Percentiles rank a stretch among this genome's conserved stretches.
phyloP scores from a whole-genome alignment of 1,140 invertebrate species.

The Maconellicoccus hirsutus region DNA sequence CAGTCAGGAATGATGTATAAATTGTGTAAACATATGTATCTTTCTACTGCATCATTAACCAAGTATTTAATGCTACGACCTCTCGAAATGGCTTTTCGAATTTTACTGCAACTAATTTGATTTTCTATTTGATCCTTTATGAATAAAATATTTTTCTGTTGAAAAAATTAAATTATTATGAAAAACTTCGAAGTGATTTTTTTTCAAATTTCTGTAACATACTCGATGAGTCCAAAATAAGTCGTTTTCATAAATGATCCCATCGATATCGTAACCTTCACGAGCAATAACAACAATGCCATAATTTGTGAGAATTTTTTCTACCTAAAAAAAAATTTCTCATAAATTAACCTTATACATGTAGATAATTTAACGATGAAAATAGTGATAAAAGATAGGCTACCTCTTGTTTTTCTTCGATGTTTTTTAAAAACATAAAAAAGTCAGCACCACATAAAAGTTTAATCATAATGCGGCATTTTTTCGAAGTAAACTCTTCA shows the following conservation, averaged over 20 bases:
- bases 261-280: constrained; percentile 69
- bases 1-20: constrained; percentile 44
- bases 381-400: background rate
- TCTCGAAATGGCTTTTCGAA: constrained; percentile 64
- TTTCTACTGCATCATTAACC: constrained; percentile 69
- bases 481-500: background rate
- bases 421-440: constrained; percentile 56
- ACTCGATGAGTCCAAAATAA: constrained; percentile 46
- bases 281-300: constrained; percentile 82
- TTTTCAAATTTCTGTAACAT: background rate
- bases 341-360: no score
- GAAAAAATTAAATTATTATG: background rate
- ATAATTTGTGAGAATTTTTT: constrained; percentile 74
- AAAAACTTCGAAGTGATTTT: background rate
- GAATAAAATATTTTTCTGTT: constrained; percentile 74
- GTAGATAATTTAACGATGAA: background rate
- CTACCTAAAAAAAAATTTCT: constrained; percentile 52
- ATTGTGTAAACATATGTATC: constrained; percentile 65
- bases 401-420: background rate
- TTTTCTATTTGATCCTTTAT: constrained; percentile 89
- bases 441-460: constrained; percentile 75
- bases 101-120: constrained; percentile 84
- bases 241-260: constrained; percentile 88
- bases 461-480: constrained; percentile 80
- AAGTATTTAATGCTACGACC: constrained; percentile 83